Evolutionary conservation across 2,888 invertebrate genomes (phyloP).

Genomic region (Trichopoda pennipes): DNA sequence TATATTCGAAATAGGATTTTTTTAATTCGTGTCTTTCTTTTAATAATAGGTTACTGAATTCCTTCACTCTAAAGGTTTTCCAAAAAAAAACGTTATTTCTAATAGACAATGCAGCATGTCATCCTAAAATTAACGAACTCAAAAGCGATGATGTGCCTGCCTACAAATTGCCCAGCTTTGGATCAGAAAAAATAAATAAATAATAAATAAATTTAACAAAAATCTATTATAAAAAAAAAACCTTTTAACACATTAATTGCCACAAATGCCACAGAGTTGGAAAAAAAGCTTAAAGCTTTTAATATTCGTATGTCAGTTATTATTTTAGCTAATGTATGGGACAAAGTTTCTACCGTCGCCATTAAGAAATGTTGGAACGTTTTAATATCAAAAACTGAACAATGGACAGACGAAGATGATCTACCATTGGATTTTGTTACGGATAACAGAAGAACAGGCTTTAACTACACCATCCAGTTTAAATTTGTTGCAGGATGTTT

Average conservation of each 20-base stretch:
- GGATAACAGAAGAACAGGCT: too few relatives aligned
- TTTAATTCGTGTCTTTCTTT: conserved; percentile 1
- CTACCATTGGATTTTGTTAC: too few relatives aligned
- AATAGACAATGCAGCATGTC: conserved; percentile 1
- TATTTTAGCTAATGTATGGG: too few relatives aligned
- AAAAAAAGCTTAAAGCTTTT: conserved; percentile 11
- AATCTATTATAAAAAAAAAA: neutral
- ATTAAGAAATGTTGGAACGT: conserved; percentile 2
- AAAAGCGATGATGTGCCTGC: conserved; percentile 20
- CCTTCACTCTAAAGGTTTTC: conserved; percentile 9
- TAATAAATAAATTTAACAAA: conserved; percentile 32
- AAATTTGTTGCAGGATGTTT: too few relatives aligned
- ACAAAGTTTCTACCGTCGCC: neutral
- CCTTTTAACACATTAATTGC: conserved; percentile 14
- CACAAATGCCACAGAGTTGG: too few relatives aligned
- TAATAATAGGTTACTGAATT: conserved; percentile 22
- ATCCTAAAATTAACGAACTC: conserved; percentile 10
- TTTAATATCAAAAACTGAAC: neutral
- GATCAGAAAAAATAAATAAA: conserved; percentile 10
- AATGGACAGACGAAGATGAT: too few relatives aligned
- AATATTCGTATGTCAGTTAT: conserved; percentile 17
- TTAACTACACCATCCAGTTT: neutral
- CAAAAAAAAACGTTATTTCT: conserved; percentile 11
- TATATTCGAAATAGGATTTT: neutral
- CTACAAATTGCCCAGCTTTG: conserved; percentile 5